Evolutionary conservation across 2,113 vertebrate genomes (phyloP).

Genomic region (Perccottus glenii): DNA sequence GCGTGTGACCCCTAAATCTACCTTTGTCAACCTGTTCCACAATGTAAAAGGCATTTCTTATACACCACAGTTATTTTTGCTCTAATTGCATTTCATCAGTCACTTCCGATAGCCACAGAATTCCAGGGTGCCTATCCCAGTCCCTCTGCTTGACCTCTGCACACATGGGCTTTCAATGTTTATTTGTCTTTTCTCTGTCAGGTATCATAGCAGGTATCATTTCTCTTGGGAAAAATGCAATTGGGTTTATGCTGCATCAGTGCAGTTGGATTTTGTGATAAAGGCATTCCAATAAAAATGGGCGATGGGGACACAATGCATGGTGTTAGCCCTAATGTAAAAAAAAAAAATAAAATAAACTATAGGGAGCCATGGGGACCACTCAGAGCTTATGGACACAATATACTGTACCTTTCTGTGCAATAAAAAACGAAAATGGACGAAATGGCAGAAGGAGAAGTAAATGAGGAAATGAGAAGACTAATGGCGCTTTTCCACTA

Average conservation of each 20-base stretch:
- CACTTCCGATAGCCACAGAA: neutral
- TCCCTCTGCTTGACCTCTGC: slow-evolving; percentile 26
- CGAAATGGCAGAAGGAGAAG: slow-evolving; percentile 4
- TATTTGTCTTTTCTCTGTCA: slow-evolving; percentile 22
- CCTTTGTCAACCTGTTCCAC: no score
- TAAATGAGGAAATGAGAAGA: slow-evolving; percentile 7
- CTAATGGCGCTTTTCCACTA: no score
- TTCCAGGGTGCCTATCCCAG: slow-evolving; percentile 13
- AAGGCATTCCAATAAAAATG: slow-evolving; percentile 60
- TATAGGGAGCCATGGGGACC: slow-evolving; percentile 17
- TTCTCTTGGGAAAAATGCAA: slow-evolving; percentile 37
- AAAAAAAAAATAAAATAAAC: slow-evolving; percentile 15
- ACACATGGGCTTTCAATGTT: neutral
- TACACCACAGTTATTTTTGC: neutral
- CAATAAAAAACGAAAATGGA: slow-evolving; percentile 37
- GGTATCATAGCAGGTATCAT: slow-evolving; percentile 38
- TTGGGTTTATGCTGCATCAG: slow-evolving; percentile 47
- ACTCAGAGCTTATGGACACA: slow-evolving; percentile 37
- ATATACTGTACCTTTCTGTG: slow-evolving; percentile 4
- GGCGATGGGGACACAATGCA: slow-evolving; percentile 22
- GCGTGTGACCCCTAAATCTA: no score
- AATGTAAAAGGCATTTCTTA: neutral
- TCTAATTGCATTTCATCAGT: slow-evolving; percentile 3
- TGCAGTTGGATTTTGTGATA: slow-evolving; percentile 57
- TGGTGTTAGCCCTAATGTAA: slow-evolving; percentile 26